These are phyloP conservation scores for Bothrops jararaca DNA, from an alignment of 2,113 vertebrate species.

Conservation along the genomic window DNA sequence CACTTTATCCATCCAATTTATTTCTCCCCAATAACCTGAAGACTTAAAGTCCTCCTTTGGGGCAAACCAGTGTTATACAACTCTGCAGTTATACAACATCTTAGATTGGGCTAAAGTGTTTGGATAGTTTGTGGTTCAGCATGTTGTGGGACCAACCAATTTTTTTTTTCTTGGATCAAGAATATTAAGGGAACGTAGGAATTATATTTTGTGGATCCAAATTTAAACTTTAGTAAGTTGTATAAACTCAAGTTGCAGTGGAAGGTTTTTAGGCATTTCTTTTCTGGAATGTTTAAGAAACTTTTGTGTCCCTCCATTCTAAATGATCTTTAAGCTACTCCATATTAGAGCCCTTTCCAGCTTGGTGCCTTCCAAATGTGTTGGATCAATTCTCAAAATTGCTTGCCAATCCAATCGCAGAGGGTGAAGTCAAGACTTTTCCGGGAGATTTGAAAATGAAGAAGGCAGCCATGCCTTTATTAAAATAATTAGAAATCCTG, in stretches of 20 bases:
- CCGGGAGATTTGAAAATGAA: background rate
- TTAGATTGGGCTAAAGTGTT: background rate
- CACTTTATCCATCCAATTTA: background rate
- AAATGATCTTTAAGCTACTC: background rate
- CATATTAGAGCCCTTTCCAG: background rate
- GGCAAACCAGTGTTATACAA: background rate
- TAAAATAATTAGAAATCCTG: background rate
- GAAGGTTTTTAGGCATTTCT: background rate
- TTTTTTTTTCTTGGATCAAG: background rate
- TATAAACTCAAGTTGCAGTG: background rate
- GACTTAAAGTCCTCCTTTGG: background rate
- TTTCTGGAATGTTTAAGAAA: background rate
- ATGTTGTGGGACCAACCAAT: background rate
- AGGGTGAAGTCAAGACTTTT: background rate
- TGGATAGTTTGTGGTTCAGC: background rate
- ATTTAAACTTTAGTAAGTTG: background rate
- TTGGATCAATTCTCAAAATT: background rate
- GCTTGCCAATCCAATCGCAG: background rate
- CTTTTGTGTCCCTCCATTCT: background rate
- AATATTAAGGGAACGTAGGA: background rate
- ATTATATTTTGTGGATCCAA: background rate
- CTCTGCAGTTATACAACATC: background rate
- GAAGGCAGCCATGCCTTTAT: background rate
- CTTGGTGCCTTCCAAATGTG: background rate
- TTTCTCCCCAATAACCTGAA: background rate